These are phyloP conservation scores for Platysteira castanea DNA, from an alignment of 2,113 vertebrate genomes.

Conservation along the genomic window DNA sequence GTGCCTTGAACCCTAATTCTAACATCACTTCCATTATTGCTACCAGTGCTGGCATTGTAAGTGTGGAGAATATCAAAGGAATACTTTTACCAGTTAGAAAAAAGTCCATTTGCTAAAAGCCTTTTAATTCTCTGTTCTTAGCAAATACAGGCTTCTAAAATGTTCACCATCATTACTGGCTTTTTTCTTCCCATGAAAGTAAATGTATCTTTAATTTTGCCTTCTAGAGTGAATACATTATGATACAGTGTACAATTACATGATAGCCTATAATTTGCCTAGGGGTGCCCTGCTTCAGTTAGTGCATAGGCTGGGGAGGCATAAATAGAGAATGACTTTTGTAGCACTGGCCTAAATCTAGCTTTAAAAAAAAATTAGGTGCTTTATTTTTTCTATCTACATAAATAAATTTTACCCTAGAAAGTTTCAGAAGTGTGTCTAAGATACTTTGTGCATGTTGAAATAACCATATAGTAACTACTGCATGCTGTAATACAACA, in stretches of 20 bases:
- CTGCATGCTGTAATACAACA: background rate
- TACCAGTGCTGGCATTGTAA: background rate
- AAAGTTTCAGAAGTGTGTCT: background rate
- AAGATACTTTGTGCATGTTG: background rate
- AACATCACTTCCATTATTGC: background rate
- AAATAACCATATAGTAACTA: background rate
- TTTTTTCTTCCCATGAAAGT: constrained; percentile 18
- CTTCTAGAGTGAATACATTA: background rate
- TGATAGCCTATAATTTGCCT: constrained; percentile 1
- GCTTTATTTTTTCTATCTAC: background rate
- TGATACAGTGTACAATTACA: background rate
- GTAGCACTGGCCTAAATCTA: background rate
- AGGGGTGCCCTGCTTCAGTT: background rate
- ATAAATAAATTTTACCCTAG: background rate
- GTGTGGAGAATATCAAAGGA: background rate
- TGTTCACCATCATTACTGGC: background rate
- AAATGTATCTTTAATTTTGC: constrained; percentile 35
- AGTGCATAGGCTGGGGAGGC: background rate
- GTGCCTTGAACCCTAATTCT: background rate
- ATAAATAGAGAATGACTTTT: background rate
- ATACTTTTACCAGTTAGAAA: background rate
- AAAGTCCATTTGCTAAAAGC: constrained; percentile 1
- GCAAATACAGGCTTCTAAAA: background rate
- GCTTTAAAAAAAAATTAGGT: background rate
- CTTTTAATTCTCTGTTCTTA: constrained; percentile 20